phyloP scores from a whole-genome alignment of 2,113 vertebrate species.

The Dromiciops gliroides region DNA sequence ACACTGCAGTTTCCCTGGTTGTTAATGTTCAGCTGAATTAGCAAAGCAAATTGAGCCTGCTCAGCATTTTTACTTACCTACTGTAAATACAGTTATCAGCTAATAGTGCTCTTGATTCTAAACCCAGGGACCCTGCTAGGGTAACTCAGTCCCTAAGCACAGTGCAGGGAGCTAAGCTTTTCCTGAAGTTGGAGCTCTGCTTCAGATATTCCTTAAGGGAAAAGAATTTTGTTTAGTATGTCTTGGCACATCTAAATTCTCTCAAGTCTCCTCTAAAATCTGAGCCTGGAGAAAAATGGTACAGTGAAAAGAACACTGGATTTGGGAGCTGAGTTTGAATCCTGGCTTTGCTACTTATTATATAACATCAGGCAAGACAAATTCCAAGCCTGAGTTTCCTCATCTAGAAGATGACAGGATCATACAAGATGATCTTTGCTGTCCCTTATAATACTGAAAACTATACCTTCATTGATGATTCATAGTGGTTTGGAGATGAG shows the following conservation, averaged over 20 bases:
- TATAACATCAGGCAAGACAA: neutral
- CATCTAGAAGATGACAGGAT: neutral
- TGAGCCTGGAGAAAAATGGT: neutral
- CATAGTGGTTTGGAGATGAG: neutral
- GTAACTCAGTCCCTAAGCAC: slow-evolving; percentile 42
- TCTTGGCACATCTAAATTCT: neutral
- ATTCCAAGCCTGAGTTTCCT: neutral
- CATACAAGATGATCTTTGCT: neutral
- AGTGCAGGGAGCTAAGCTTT: slow-evolving; percentile 19
- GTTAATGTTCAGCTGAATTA: slow-evolving; percentile 6
- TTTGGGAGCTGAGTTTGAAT: neutral
- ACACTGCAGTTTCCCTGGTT: neutral
- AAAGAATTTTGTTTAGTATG: neutral
- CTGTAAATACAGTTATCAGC: slow-evolving; percentile 23
- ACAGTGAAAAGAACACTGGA: neutral
- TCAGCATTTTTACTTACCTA: slow-evolving; percentile 35
- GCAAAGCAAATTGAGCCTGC: slow-evolving; percentile 7
- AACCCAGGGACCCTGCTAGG: neutral
- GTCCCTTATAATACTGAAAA: neutral
- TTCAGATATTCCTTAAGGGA: neutral
- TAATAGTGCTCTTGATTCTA: neutral
- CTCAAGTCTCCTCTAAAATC: neutral
- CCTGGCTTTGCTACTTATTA: neutral
- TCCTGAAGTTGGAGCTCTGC: neutral
- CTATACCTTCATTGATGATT: neutral